Conservation (phyloP, 2,113 vertebrate genomes). For the cattle (Bos taurus) region ARS-UCD2.0 NC_037336.1:97467001-97467500, state of each 20-base stretch:
- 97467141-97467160: neutral
- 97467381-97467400: neutral
- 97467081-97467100: neutral
- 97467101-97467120: neutral
- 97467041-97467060: neutral
- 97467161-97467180: neutral
- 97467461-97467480: neutral
- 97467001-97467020: neutral
- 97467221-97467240: no score
- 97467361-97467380: neutral
- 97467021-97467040: fast-evolving
- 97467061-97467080: neutral
- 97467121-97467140: neutral
- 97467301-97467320: neutral
- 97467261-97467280: fast-evolving
- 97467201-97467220: neutral
- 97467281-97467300: fast-evolving
- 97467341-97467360: neutral
- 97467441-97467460: neutral
- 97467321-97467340: neutral
- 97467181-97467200: neutral
- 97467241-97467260: neutral
- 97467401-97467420: neutral
- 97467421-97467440: neutral
- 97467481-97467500: neutral